Evolutionary conservation across 2,888 invertebrate genomes (phyloP).

Genomic region (Leucophora obtusa): DNA sequence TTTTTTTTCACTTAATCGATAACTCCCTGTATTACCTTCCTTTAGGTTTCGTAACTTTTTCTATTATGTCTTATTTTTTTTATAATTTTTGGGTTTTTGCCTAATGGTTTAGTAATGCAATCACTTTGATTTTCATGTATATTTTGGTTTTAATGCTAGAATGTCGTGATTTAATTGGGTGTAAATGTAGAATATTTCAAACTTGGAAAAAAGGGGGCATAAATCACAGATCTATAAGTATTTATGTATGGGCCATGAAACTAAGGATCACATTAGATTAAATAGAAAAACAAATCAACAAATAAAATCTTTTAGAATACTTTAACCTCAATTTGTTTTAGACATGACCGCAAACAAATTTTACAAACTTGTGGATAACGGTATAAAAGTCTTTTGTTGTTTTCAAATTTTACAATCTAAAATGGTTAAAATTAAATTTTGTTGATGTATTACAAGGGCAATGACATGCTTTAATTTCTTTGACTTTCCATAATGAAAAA

Average conservation of each 20-base stretch:
- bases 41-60: background rate
- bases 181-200: constrained; percentile 45
- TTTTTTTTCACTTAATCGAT: constrained; percentile 4
- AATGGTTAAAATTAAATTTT: no score
- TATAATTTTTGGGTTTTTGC: background rate
- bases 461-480: background rate
- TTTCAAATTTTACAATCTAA: no score
- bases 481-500: background rate
- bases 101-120: constrained; percentile 43
- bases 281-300: background rate
- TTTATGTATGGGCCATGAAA: background rate
- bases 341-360: background rate
- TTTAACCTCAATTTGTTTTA: background rate
- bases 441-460: no score
- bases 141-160: constrained; percentile 31
- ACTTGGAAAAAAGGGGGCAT: constrained; percentile 1
- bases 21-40: background rate
- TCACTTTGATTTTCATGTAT: constrained; percentile 31
- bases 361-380: no score
- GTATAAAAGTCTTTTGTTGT: no score
- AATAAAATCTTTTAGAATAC: background rate
- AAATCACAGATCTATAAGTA: constrained; percentile 7
- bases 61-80: constrained; percentile 8
- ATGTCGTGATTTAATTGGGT: constrained; percentile 59
- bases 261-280: background rate